Evolutionary conservation across 2,797 vertebrate genomes (phyloP).

Genomic region (Parotocinclus haroldoi): DNA sequence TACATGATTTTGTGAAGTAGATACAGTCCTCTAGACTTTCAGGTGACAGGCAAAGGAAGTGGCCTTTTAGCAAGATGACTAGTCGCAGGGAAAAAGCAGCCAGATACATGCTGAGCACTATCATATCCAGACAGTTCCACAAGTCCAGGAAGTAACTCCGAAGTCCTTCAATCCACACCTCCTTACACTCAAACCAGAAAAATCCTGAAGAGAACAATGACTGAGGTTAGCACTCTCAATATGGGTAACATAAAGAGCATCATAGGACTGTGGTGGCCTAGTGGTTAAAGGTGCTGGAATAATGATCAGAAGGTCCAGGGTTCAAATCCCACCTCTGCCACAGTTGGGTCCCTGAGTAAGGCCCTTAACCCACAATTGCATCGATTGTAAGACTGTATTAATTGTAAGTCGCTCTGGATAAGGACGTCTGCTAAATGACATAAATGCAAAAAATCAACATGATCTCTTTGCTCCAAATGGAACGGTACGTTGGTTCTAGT

Average conservation of each 20-base stretch:
- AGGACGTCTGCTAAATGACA: too few species aligned
- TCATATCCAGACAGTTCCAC: slow-evolving; percentile 90
- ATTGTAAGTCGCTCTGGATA: too few species aligned
- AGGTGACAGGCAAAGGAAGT: slow-evolving; percentile 66
- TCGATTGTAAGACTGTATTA: too few species aligned
- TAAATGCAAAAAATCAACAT: too few species aligned
- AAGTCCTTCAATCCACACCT: slow-evolving; percentile 89
- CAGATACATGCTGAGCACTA: slow-evolving; percentile 89
- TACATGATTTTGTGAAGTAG: slow-evolving; percentile 42
- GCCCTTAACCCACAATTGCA: too few species aligned
- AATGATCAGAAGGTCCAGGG: too few species aligned
- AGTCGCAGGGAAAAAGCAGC: slow-evolving; percentile 80
- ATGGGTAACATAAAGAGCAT: neutral
- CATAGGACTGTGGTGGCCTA: too few species aligned
- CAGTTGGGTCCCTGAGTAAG: too few species aligned
- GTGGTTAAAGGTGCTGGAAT: too few species aligned
- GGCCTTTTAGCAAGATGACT: slow-evolving; percentile 77
- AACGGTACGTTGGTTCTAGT: too few species aligned
- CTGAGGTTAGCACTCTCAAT: neutral
- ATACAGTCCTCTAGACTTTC: slow-evolving; percentile 27
- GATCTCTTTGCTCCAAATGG: too few species aligned
- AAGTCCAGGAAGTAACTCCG: slow-evolving; percentile 84
- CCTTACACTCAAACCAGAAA: slow-evolving; percentile 92
- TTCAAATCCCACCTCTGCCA: too few species aligned
- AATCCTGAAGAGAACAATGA: slow-evolving; percentile 70